A percentile compares a stretch with the other conserved stretches of the same genome.
These are phyloP conservation scores for Psittacara wagleri DNA, from an alignment of 2,113 vertebrate genomes.

Conservation along the genomic window DNA sequence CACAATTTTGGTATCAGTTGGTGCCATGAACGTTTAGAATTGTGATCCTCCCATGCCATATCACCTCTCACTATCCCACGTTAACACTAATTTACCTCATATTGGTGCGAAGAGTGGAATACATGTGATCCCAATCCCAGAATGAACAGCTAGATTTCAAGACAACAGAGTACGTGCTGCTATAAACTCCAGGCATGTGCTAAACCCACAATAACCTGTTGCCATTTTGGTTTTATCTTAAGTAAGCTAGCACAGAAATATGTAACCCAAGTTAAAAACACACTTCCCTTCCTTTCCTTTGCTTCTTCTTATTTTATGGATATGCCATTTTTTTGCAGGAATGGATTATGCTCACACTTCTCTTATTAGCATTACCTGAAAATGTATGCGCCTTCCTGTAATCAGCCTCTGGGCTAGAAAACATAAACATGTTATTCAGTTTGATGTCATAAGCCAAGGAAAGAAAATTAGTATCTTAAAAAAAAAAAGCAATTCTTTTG, in stretches of 20 bases:
- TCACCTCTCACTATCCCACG: neutral
- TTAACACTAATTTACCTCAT: neutral
- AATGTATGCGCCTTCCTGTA: slow-evolving; percentile 75
- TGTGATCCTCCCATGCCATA: neutral
- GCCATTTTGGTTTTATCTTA: neutral
- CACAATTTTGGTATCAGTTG: neutral
- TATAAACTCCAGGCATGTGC: neutral
- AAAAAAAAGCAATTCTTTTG: neutral
- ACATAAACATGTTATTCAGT: slow-evolving; percentile 22
- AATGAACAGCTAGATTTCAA: neutral
- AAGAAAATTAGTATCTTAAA: neutral
- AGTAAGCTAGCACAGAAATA: neutral
- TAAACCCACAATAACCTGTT: neutral
- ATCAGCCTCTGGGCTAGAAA: slow-evolving; percentile 72
- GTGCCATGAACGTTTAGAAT: neutral
- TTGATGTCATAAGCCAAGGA: neutral
- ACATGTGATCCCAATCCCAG: neutral
- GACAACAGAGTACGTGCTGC: neutral
- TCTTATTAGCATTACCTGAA: slow-evolving; percentile 75
- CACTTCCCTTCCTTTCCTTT: neutral
- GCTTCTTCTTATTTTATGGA: neutral
- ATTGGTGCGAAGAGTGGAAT: neutral
- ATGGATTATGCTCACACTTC: neutral
- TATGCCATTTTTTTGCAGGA: neutral
- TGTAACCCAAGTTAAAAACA: neutral